Base-by-base conservation (phyloP, 2,888 invertebrate species). In the Ochropleura plecta region DNA sequence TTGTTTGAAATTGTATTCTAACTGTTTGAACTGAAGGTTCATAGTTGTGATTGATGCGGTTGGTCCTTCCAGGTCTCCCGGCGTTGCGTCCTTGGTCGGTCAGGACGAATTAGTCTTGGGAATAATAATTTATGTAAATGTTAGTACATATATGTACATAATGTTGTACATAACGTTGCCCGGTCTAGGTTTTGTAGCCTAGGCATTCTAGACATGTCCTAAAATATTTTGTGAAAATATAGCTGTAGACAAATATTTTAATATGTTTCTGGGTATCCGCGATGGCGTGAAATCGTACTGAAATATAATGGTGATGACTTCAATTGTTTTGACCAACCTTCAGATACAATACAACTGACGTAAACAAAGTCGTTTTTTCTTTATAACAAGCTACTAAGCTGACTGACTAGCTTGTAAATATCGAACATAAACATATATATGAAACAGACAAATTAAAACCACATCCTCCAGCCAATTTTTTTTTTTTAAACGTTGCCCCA, bases 101-200 rank as follows among this genome's bases (percentile, higher is more conserved):
- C 93, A 94, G 94, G 95, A 94, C 94, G 94, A 96, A 96, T 96
- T 96, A 95, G 95, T 94, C 93, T 92, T 90, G 93, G 94, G 95
- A 95, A 95, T 96, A 95, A 96, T 96, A 96, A 96, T 95, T 96
- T 95, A 96, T 96, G 95, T 94, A 95, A 95, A 96, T 95, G 92
- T 93, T 90, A 89, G 88, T 90, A 88, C 89, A 90, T 90, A 87
- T 88, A 90, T 87, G 89, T 90, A 91, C 87, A 89, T 89, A 90
- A 83, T 78, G 79, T 82, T 80, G 86, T 88, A 92, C 82, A 89
- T 91, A 89, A 86, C 82, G 83, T 62, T 76, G 79, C 78, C 67
- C 64, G 78, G 79, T 85, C 84, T 85, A 85, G 83, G 81, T 81
- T 86, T 84, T 81, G 79, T 76, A 74, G 82, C 72, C 81, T 82